These are phyloP conservation scores for Dione juno DNA, from an alignment of 2,888 invertebrate species.

Conservation along the genomic window DNA sequence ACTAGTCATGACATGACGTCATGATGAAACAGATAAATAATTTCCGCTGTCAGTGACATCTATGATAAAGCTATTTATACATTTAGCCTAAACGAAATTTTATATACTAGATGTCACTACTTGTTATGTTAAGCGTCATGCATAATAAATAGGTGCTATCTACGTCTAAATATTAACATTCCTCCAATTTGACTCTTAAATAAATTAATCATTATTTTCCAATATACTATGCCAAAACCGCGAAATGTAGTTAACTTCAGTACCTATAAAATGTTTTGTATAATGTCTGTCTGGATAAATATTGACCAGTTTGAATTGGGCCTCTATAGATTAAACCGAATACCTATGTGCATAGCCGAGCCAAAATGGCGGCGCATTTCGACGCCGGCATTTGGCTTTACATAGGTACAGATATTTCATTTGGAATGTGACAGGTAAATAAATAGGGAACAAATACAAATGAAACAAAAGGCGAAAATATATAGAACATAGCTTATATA, in stretches of 20 bases:
- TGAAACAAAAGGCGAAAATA: too few relatives aligned
- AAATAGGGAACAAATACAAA: too few relatives aligned
- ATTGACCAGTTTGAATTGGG: neutral
- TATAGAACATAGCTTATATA: too few relatives aligned
- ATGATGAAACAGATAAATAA: neutral
- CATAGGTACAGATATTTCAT: neutral
- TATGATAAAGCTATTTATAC: neutral
- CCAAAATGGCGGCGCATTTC: constrained; percentile 6
- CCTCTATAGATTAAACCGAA: neutral
- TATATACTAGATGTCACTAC: constrained; percentile 41
- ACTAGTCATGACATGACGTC: constrained; percentile 3
- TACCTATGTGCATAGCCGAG: neutral
- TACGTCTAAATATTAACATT: neutral
- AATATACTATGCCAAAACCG: neutral
- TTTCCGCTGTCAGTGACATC: constrained; percentile 32
- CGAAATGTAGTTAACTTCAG: neutral
- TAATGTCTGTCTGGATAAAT: neutral
- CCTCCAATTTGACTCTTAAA: too few relatives aligned
- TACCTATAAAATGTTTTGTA: too few relatives aligned
- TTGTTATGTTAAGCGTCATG: neutral
- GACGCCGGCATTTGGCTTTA: neutral
- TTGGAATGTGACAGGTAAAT: too few relatives aligned
- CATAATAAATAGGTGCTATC: neutral
- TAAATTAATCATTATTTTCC: neutral
- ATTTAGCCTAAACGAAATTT: constrained; percentile 40